Conservation (phyloP, 2,113 vertebrate species). For the Microtus montanus region DNA sequence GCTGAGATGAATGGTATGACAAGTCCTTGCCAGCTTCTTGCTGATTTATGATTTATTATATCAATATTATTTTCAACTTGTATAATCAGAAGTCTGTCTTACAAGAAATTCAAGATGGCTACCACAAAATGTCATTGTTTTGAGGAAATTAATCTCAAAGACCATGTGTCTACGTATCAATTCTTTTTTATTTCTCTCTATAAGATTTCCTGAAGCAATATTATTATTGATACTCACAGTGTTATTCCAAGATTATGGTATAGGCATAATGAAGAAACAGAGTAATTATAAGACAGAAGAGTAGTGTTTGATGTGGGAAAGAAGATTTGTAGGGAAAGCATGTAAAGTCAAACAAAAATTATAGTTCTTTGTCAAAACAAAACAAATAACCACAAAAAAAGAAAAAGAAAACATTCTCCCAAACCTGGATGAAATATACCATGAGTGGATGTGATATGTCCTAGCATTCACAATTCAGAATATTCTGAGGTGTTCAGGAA, state of each 20-base stretch:
- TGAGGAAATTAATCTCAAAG: constrained; percentile 8
- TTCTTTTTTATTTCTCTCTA: not conserved
- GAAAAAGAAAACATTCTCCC: not conserved
- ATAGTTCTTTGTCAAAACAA: not conserved
- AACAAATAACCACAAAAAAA: not conserved
- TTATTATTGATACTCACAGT: not conserved
- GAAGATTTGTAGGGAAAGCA: not conserved
- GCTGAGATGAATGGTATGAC: too few relatives aligned
- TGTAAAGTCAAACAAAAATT: not conserved
- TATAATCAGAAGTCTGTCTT: not conserved
- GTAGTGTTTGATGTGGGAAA: not conserved
- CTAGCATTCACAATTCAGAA: not conserved
- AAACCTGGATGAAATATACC: not conserved
- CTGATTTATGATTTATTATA: not conserved
- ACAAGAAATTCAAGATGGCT: not conserved
- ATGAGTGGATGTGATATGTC: not conserved
- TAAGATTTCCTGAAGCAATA: not conserved
- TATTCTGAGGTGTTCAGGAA: not conserved
- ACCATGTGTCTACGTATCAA: not conserved
- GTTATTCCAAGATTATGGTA: not conserved
- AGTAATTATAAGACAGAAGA: not conserved
- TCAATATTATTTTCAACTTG: constrained; percentile 30
- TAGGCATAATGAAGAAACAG: not conserved
- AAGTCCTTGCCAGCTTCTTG: too few relatives aligned
- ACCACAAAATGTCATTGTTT: not conserved